Evolutionary conservation across 2,888 invertebrate species (phyloP).

Genomic region (Scelioninae gen. 1): DNA sequence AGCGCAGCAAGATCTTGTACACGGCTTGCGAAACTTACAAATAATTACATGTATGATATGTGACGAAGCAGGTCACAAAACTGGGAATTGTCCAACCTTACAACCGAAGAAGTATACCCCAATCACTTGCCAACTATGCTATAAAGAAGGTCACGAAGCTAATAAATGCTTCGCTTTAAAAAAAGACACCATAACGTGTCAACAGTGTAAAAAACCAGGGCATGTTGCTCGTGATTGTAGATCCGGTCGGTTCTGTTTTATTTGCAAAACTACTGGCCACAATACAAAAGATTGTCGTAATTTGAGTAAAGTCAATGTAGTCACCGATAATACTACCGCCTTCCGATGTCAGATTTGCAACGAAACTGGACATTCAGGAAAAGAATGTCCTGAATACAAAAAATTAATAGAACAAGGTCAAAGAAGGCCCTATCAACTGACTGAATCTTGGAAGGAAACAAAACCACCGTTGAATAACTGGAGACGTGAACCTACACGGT

Average conservation of each 20-base stretch:
- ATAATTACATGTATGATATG: neutral
- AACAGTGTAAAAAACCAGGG: neutral
- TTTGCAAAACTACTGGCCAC: neutral
- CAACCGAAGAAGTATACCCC: neutral
- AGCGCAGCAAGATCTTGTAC: neutral
- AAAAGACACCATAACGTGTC: neutral
- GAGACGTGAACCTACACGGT: no score
- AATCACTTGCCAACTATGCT: slow-evolving; percentile 7
- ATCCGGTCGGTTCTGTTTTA: neutral
- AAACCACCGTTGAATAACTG: no score
- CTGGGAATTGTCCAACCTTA: slow-evolving; percentile 4
- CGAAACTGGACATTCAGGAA: no score
- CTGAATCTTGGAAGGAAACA: no score
- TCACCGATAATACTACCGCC: no score
- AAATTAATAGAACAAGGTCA: no score
- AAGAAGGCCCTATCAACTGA: no score
- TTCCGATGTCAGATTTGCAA: no score
- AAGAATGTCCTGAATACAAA: no score
- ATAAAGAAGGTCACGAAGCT: neutral
- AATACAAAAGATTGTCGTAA: no score
- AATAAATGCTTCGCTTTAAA: neutral
- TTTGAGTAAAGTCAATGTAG: no score
- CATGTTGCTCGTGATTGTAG: slow-evolving; percentile 6
- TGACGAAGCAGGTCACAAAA: neutral
- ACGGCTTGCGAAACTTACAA: neutral